Percentiles rank a stretch among this genome's conserved stretches.
Conservation (phyloP, 2,113 vertebrate genomes). For the Ictidomys tridecemlineatus region DNA sequence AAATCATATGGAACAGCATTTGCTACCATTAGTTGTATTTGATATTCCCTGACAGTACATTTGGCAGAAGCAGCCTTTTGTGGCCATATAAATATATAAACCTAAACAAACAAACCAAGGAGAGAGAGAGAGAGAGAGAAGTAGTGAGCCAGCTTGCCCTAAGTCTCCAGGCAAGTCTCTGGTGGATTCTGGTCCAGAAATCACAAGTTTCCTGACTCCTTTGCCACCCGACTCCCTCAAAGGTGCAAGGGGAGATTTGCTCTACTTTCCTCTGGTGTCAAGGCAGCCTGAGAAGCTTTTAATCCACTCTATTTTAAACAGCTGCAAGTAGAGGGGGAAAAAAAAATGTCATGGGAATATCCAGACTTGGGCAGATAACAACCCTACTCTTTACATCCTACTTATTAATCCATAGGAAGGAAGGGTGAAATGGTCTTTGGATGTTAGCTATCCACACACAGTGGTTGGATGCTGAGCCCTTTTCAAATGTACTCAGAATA, state of each 20-base stretch:
- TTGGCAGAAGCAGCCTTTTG: neutral
- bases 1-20: neutral
- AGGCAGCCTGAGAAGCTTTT: constrained; percentile 54
- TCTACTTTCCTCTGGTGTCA: neutral
- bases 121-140: no score
- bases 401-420: constrained; percentile 81
- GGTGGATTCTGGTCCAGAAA: neutral
- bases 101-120: neutral
- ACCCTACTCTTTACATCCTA: constrained; percentile 69
- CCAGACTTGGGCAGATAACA: constrained; percentile 77
- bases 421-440: constrained; percentile 62
- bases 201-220: neutral
- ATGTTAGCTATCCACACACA: constrained; percentile 68
- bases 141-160: neutral
- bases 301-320: constrained; percentile 64
- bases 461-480: constrained; percentile 83
- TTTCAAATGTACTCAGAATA: constrained; percentile 83
- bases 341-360: constrained; percentile 69
- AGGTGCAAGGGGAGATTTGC: neutral
- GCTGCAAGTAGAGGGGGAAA: constrained; percentile 62
- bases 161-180: neutral
- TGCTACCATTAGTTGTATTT: neutral
- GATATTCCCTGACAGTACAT: neutral
- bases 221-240: neutral
- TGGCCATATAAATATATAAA: neutral